Base-by-base conservation (phyloP, 2,888 invertebrate species). In the Caenorhabditis sp. region DNA sequence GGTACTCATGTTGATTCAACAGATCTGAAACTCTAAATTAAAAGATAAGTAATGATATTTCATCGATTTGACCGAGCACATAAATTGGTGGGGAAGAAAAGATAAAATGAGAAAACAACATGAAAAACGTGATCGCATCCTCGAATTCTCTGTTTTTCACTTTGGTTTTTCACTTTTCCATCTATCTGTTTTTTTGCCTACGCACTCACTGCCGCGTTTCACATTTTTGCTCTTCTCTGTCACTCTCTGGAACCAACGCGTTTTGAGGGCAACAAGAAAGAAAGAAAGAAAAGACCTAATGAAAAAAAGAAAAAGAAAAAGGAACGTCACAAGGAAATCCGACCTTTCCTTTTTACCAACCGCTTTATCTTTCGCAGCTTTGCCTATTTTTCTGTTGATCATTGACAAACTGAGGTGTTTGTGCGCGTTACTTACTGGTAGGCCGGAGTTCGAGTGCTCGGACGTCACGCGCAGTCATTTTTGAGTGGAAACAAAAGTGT, bases 91-190 rank as follows among this genome's bases (percentile, higher is more conserved):
- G 40, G 26, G 62, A 58, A 32, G 28, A 58, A 28, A 58, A 28
- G 56, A 74, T 51, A 68, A 60, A 67, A 37, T 37, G 60, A 67
- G 67, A 76, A 67, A 67, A 67, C 67, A 67, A 76, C 76, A 74
- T 51, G 51, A 47, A 74, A 74, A 65, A 67, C 74, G 76, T 76
- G 76, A 76, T 76, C 51, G 56, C 35, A 64, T 58, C 55, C 61
- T 71, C 62, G 24, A 64, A 71, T 32, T 56, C 71, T 47, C 32
- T 40, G 51, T 40, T 58, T 58, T 58, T 32, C 37, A 18, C 26
- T 37, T 24, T 37, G n/a, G 47, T 50, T 76, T 44, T 51, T 58
- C 58, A 74, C 65, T 65, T 9, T 44, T 51, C 65, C 58, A 74
- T 74, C 72, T 9, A 32, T 32, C 32, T 32, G n/a, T n/a, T 26